These are phyloP conservation scores for Blastomussa wellsi DNA, from an alignment of 92 coral and sea anemone species.

Conservation along the genomic window DNA sequence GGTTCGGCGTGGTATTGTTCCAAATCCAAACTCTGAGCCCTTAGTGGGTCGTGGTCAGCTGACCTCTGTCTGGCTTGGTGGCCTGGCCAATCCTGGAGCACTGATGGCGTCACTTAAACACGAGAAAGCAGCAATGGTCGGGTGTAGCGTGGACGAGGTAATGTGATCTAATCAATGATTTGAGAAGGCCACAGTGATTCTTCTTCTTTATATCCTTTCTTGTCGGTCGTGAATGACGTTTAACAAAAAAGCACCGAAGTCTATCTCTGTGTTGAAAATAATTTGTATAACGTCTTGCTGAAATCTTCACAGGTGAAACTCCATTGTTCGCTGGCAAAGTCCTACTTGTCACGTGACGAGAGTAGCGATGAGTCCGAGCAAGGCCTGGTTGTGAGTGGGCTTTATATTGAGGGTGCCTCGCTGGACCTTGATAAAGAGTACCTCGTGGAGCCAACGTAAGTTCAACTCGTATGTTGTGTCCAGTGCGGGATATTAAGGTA, in stretches of 20 bases:
- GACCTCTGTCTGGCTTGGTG: conserved; percentile 94
- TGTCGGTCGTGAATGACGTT: too few relatives aligned
- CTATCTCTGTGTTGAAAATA: background rate
- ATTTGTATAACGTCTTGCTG: background rate
- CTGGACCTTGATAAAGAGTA: conserved; percentile 67
- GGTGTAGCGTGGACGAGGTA: conserved; percentile 81
- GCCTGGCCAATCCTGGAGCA: conserved; percentile 93
- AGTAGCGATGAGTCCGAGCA: conserved; percentile 61
- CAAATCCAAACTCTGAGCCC: conserved; percentile 73
- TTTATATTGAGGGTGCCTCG: conserved; percentile 88
- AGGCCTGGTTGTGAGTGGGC: conserved; percentile 81
- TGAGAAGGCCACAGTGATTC: background rate
- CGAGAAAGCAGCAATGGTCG: conserved; percentile 88
- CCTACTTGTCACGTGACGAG: conserved; percentile 56
- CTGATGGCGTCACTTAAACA: conserved; percentile 79
- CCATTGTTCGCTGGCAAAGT: conserved; percentile 63
- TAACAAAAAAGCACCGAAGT: too few relatives aligned
- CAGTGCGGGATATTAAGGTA: too few relatives aligned
- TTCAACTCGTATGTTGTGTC: background rate
- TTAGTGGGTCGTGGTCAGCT: conserved; percentile 74
- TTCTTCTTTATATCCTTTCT: too few relatives aligned
- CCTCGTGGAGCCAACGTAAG: conserved; percentile 73
- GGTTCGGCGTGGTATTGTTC: conserved; percentile 84
- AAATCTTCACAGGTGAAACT: conserved; percentile 66
- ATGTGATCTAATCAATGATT: background rate